Percentiles rank a stretch among this genome's conserved stretches.
phyloP scores from a whole-genome alignment of 2,888 invertebrate species.

The Cybosia mesomella region DNA sequence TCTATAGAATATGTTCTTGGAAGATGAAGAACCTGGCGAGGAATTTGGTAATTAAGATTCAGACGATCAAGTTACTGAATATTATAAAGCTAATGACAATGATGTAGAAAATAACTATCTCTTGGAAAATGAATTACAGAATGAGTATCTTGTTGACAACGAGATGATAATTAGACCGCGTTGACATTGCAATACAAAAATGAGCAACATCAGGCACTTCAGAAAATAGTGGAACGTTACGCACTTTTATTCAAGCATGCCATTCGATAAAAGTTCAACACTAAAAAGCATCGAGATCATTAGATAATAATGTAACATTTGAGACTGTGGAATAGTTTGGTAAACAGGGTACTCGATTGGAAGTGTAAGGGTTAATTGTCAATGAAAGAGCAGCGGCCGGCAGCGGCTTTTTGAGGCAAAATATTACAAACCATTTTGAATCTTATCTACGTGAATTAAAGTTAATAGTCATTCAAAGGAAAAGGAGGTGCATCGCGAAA shows the following conservation, averaged over 20 bases:
- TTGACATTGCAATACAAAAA: neutral
- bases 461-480: too few species aligned
- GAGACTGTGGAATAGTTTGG: neutral
- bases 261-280: neutral
- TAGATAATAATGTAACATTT: slow-evolving; percentile 4
- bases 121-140: neutral
- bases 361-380: too few species aligned
- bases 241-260: neutral
- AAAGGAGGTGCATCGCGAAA: too few species aligned
- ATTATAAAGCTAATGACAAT: neutral
- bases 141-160: neutral
- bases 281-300: slow-evolving; percentile 1
- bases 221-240: neutral
- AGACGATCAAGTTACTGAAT: neutral
- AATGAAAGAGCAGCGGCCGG: too few species aligned
- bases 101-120: neutral
- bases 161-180: neutral
- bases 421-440: too few species aligned
- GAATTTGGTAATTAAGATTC: neutral
- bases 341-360: neutral
- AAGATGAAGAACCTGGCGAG: neutral
- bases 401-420: too few species aligned
- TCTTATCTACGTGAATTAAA: too few species aligned
- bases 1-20: neutral
- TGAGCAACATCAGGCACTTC: neutral